A percentile compares a stretch with the other conserved stretches of the same genome.
Conservation (phyloP, 2,113 vertebrate genomes). For the Cromileptes altivelis region DNA sequence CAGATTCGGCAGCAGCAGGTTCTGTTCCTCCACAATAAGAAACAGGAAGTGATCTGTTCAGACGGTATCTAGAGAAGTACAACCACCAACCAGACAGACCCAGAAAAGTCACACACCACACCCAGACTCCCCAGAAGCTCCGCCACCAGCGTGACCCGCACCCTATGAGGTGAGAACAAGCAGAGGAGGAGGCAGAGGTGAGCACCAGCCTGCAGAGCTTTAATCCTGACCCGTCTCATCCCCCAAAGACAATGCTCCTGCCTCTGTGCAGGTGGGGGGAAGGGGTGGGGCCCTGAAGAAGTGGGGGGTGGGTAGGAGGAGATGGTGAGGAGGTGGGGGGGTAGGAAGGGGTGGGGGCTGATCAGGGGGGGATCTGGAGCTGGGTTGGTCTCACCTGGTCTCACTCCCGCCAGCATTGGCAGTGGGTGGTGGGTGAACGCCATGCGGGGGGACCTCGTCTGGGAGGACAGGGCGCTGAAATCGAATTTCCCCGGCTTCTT, state of each 20-base stretch:
- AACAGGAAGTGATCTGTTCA: conserved; percentile 6
- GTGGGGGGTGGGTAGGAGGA: conserved; percentile 63
- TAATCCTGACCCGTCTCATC: conserved; percentile 50
- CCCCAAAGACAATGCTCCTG: conserved; percentile 63
- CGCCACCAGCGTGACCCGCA: no score
- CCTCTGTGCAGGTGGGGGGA: conserved; percentile 35
- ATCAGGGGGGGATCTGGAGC: conserved; percentile 66
- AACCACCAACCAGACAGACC: conserved; percentile 41
- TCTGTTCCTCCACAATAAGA: background rate
- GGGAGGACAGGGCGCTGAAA: conserved; percentile 91
- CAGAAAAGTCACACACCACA: conserved; percentile 43
- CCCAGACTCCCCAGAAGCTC: no score
- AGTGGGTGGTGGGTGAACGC: conserved; percentile 95
- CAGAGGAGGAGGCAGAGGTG: conserved; percentile 38
- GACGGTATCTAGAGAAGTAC: background rate
- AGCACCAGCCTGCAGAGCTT: background rate
- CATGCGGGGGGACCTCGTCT: conserved; percentile 92
- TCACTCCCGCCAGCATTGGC: conserved; percentile 94
- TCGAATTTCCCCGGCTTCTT: conserved; percentile 96
- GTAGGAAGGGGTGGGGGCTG: conserved; percentile 39
- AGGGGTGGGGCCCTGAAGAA: conserved; percentile 50
- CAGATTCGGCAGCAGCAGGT: conserved; percentile 3
- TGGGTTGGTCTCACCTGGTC: conserved; percentile 91
- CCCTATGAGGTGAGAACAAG: conserved; percentile 22
- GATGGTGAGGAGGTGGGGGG: conserved; percentile 52